phyloP scores from a whole-genome alignment of 2,797 vertebrate genomes.

The Gobio occitaniae region DNA sequence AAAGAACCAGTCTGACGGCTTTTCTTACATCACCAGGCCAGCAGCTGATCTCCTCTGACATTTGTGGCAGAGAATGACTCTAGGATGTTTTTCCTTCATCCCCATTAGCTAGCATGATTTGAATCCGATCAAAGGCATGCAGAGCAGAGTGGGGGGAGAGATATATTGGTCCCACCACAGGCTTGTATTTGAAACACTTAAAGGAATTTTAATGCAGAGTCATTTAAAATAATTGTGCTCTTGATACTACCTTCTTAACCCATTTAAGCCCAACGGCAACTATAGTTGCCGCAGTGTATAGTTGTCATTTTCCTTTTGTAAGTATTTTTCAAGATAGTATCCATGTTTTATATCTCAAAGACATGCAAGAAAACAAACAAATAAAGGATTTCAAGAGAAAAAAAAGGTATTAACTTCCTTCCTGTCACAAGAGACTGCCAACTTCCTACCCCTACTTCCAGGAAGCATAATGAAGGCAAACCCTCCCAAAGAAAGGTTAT shows the following conservation, averaged over 20 bases:
- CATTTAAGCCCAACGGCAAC: too few relatives aligned
- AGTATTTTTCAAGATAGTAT: too few relatives aligned
- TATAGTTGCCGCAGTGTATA: too few relatives aligned
- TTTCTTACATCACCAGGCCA: conserved; percentile 40
- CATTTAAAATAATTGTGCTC: conserved; percentile 5
- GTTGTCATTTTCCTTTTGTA: too few relatives aligned
- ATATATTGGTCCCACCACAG: conserved; percentile 5
- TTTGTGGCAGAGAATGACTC: conserved; percentile 51
- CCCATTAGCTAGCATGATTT: conserved; percentile 54
- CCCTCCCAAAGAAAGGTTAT: too few relatives aligned
- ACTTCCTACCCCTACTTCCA: too few relatives aligned
- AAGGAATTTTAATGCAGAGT: background rate
- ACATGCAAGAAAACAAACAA: too few relatives aligned
- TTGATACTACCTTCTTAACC: background rate
- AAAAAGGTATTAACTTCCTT: too few relatives aligned
- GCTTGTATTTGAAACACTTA: conserved; percentile 8
- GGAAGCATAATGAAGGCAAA: too few relatives aligned
- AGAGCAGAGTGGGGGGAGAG: background rate
- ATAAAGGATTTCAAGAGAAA: too few relatives aligned
- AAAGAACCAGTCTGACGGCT: conserved; percentile 17
- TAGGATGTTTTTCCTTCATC: conserved; percentile 47
- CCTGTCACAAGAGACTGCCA: too few relatives aligned
- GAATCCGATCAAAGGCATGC: conserved; percentile 50
- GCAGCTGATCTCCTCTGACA: conserved; percentile 49
- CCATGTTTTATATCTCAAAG: too few relatives aligned